Evolutionary conservation across 2,113 vertebrate genomes (phyloP), one percentile per base, ranked within the genome.

Genomic region (Sapayoa aenigma): DNA sequence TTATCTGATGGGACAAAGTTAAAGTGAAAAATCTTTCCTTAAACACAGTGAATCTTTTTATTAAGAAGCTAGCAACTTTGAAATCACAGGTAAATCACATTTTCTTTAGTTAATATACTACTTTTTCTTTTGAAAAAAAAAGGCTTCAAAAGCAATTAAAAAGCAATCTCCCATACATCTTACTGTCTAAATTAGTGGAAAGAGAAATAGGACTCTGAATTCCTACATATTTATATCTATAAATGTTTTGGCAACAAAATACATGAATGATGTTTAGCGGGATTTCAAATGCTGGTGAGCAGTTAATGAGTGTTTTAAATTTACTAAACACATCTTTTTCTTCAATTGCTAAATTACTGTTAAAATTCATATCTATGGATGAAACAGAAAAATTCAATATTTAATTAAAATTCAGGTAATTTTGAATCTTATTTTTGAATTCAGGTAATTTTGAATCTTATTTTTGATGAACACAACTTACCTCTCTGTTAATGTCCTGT

Each of bases 1-100:
- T 59, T 96, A 96, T 88, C 92, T 88, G 83, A 93, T 89, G 85
- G 82, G 75, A 94, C 50, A 80, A 35, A 39, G 50, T 63, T 89
- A 67, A 93, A 94, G 46, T 73, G 41, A 87, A 90, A 91, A 77
- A 71, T 23, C 15, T 71, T 79, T 85, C 42, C 53, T 56, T 77
- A 71, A 91, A 80, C 30, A 67, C n/a, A 66, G 30, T 15, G 9
- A 14, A 73, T 62, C 20, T 74, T 89, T 93, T 93, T 55, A 73
- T 77, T 63, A 90, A 9, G 9, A 80, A 78, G 13, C 4, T 59
- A 58, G 16, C 9, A 62, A 55, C 46, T 74, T 89, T 35, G 37
- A 89, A 85, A 71, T 68, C n/a, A 67, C 14, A 80, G 42, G 39
- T 49, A 66, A 94, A 89, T 44, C 11, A 19, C 1, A 1, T 76